Percentiles rank a stretch among this genome's conserved stretches.
Evolutionary conservation across 2,113 vertebrate species (phyloP).

Genomic region (Aegypius monachus): DNA sequence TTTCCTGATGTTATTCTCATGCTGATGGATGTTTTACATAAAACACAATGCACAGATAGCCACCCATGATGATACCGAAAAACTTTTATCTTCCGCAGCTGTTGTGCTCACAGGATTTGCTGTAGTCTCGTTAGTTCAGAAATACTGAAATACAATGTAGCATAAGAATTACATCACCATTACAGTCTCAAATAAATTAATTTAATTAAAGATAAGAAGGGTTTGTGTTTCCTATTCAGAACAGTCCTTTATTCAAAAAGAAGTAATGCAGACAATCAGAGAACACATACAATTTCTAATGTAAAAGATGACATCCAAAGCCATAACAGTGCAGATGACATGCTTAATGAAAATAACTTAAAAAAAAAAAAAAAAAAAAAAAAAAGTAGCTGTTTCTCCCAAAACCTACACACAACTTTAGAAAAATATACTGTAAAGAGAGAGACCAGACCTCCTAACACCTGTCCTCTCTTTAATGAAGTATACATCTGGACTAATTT

Average conservation of each 20-base stretch:
- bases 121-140: background rate
- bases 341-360: background rate
- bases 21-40: background rate
- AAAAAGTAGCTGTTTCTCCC: background rate
- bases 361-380: too few relatives aligned
- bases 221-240: background rate
- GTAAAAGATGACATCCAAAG: background rate
- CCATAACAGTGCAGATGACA: background rate
- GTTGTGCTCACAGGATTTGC: background rate
- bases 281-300: background rate
- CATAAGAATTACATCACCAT: background rate
- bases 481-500: background rate
- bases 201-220: background rate
- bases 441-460: background rate
- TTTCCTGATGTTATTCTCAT: background rate
- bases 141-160: background rate
- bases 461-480: background rate
- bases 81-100: background rate
- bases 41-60: background rate
- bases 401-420: background rate
- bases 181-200: background rate
- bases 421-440: background rate
- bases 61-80: background rate
- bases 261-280: background rate
- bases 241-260: background rate